Percentiles rank a stretch among this genome's conserved stretches.
Conservation (phyloP, 2,888 invertebrate genomes). For the Trisateles emortualis region DNA sequence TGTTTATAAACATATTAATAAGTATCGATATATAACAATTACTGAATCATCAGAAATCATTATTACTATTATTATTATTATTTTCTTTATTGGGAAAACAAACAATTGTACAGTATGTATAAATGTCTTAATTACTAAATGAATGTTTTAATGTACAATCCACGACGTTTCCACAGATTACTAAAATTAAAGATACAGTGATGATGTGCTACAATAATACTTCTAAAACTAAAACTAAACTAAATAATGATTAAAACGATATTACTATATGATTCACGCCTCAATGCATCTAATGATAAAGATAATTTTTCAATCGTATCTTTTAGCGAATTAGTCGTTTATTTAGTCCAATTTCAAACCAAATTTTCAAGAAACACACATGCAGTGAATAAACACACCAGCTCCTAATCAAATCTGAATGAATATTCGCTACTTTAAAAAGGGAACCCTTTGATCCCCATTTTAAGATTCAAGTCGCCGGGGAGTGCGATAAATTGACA, state of each 20-base stretch:
- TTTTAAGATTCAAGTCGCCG: slow-evolving; percentile 53
- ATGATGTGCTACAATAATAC: no score
- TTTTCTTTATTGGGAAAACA: no score
- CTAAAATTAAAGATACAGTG: no score
- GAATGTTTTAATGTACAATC: no score
- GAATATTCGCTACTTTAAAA: slow-evolving; percentile 46
- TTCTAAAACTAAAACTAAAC: no score
- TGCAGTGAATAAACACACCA: slow-evolving; percentile 29
- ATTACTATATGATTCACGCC: slow-evolving; percentile 23
- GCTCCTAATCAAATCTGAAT: slow-evolving; percentile 35
- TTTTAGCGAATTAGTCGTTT: not conserved
- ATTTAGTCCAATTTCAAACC: slow-evolving; percentile 1
- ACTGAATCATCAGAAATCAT: slow-evolving; percentile 13
- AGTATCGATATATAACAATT: slow-evolving; percentile 29
- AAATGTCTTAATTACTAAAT: no score
- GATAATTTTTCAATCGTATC: no score
- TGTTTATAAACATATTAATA: slow-evolving; percentile 22
- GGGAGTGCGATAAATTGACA: slow-evolving; percentile 60
- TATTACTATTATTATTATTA: no score
- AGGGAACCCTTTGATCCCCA: slow-evolving; percentile 63
- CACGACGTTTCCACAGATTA: no score
- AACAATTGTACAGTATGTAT: no score
- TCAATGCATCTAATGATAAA: slow-evolving; percentile 7
- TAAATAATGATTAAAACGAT: no score
- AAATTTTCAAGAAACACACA: slow-evolving; percentile 18